Evolutionary conservation across 2,888 invertebrate species (phyloP), one percentile per base, ranked within the genome.

Genomic region (Tricholauxania praeusta): DNA sequence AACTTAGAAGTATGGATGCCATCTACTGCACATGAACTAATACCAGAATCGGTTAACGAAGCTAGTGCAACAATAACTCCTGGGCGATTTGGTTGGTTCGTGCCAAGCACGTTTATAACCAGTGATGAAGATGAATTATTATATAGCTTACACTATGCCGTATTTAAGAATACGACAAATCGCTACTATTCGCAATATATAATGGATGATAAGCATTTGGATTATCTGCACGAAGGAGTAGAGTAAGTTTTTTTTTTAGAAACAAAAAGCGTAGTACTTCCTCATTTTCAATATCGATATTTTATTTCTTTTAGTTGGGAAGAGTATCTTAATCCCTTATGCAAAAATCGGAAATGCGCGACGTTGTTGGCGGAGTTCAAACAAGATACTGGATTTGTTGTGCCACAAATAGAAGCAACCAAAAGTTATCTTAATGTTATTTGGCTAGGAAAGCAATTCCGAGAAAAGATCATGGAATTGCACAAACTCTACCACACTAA

Each of bases 1-100:
- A 93, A 94, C 83, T 85, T 94, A 80, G 94, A 93, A 83, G 91
- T 92, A 0, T 93, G 93, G 92, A 87, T 92, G 74, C 89, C 91
- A 28, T 90, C 92, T 0, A 90, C 91, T 59, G 89, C 89, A 69
- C 91, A 91, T 80, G 65, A 67, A 0, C 87, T 89, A 78, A 55
- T 82, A 83, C 79, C 85, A 85, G 74, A 87, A 87, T 47, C 88
- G 14, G 76, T 85, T n/a, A 72, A 74, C 15, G 90, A 90, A 77
- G 89, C 89, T 63, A 92, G 92, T 1, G 86, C 86, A 12, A 80
- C 83, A 1, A 78, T 82, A 59, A 72, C 78, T 51, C 89, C 90
- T 0, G 91, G 91, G 6, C 88, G 91, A 68, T 92, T 90, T 80
- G 91, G 91, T 7, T 92, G 92, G 92, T 92, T 91, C 80, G 89